phyloP scores from a whole-genome alignment of 2,113 vertebrate species.

The Plestiodon gilberti region DNA sequence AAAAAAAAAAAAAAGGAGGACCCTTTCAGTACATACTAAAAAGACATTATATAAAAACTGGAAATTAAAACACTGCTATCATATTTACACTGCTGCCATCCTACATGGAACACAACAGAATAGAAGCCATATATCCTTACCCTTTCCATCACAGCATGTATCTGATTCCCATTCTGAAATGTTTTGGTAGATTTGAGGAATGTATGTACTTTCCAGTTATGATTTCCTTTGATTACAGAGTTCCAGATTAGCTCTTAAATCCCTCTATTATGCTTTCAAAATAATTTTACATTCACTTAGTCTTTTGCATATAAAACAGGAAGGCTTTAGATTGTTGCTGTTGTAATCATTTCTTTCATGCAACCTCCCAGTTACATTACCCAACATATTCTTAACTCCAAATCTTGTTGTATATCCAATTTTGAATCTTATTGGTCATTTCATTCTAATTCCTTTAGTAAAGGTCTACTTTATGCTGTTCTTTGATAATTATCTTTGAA shows the following conservation, averaged over 20 bases:
- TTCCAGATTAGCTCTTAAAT: not conserved
- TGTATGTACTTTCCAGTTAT: not conserved
- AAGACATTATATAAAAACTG: not conserved
- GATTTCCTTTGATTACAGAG: not conserved
- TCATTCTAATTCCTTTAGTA: not conserved
- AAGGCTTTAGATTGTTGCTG: not conserved
- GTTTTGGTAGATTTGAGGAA: not conserved
- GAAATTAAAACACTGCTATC: not conserved
- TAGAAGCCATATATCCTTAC: not conserved
- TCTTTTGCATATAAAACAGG: not conserved
- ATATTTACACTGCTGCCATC: not conserved
- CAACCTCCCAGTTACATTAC: not conserved
- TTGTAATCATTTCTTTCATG: not conserved
- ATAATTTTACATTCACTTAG: not conserved
- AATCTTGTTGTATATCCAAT: too few relatives aligned
- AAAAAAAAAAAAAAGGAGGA: not conserved
- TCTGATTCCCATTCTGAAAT: not conserved
- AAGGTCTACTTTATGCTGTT: not conserved
- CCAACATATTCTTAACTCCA: too few relatives aligned
- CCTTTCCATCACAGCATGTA: not conserved
- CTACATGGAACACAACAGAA: not conserved
- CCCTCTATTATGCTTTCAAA: not conserved
- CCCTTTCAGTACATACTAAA: not conserved
- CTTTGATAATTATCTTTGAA: not conserved
- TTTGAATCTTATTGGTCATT: not conserved